A percentile compares a stretch with the other conserved stretches of the same genome.
Evolutionary conservation across 1,140 invertebrate species (phyloP).

Genomic region (Drosophila funebris): DNA sequence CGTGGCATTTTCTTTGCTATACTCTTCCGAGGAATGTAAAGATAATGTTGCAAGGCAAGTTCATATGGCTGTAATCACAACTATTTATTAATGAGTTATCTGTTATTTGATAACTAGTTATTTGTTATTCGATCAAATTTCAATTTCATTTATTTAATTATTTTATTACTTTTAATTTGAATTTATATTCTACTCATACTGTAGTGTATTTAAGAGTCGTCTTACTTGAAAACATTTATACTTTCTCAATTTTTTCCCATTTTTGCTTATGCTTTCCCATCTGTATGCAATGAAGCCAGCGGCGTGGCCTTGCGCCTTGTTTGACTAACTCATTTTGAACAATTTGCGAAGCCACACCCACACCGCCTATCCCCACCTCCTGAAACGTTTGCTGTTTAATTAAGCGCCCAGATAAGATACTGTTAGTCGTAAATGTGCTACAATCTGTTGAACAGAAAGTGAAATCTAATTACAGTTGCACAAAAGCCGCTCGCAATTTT

Average conservation of each 20-base stretch:
- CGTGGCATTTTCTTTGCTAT: slow-evolving; percentile 22
- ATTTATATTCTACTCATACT: neutral
- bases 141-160: too few species aligned
- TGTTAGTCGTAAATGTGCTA: slow-evolving; percentile 59
- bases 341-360: slow-evolving; percentile 47
- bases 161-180: neutral
- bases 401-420: slow-evolving; percentile 70
- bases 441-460: slow-evolving; percentile 60
- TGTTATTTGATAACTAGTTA: neutral
- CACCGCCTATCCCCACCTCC: neutral
- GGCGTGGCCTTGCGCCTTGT: slow-evolving; percentile 68
- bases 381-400: slow-evolving; percentile 50
- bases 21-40: neutral
- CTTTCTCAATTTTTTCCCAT: slow-evolving; percentile 30
- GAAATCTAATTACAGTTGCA: slow-evolving; percentile 61
- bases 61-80: too few species aligned
- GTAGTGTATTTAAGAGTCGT: neutral
- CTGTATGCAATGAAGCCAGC: slow-evolving; percentile 51
- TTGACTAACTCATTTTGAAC: slow-evolving; percentile 79
- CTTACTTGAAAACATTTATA: neutral
- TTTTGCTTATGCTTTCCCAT: slow-evolving; percentile 56
- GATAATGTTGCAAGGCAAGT: too few species aligned
- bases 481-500: slow-evolving; percentile 33
- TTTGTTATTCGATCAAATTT: neutral
- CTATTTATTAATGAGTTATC: too few species aligned